Evolutionary conservation across 2,113 vertebrate genomes (phyloP), one percentile per base, ranked within the genome.

Genomic region (Otocyon megalotis): DNA sequence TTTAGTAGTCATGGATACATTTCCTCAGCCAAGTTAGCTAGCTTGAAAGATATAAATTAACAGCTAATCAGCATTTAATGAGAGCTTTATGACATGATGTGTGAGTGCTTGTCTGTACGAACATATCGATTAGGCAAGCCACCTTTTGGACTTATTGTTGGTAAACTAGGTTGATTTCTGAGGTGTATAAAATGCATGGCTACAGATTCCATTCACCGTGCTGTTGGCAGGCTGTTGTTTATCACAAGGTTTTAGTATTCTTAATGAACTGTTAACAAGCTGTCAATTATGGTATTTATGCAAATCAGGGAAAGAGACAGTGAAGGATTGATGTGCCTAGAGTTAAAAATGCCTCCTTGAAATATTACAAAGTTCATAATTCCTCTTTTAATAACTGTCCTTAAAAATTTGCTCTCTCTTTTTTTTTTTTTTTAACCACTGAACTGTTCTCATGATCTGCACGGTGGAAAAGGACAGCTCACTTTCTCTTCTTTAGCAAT

Each of bases 221-320:
- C 69, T 81, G 30, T 67, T 97, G 89, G 91, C 80, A 30, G 48
- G 81, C 96, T 92, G 96, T 93, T 98, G 97, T 98, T 98, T 98
- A 97, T 98, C 97, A 94, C 93, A 53, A 97, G 96, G 97, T 96
- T 98, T 97, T 96, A 92, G 91, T 97, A 97, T 97, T 98, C 95
- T 97, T 98, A 98, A 98, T 98, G 98, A 98, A 98, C 98, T 98
- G 98, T 98, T 99, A 99, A 98, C 98, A 98, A 98, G 98, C 98
- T 99, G 98, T 98, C 98, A 98, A 93, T 99, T 99, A 98, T 10
- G 48, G 80, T 77, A 54, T 95, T 99, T 95, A 98, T 98, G 98
- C 97, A 99, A 98, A 98, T 98, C 94, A 98, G 93, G 28, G 83
- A 26, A 92, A 72, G 43, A 97, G 98, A 97, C 97, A 98, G 95